Evolutionary conservation across 2,113 vertebrate genomes (phyloP), one percentile per base, ranked within the genome.

Genomic region (Platichthys stellatus): DNA sequence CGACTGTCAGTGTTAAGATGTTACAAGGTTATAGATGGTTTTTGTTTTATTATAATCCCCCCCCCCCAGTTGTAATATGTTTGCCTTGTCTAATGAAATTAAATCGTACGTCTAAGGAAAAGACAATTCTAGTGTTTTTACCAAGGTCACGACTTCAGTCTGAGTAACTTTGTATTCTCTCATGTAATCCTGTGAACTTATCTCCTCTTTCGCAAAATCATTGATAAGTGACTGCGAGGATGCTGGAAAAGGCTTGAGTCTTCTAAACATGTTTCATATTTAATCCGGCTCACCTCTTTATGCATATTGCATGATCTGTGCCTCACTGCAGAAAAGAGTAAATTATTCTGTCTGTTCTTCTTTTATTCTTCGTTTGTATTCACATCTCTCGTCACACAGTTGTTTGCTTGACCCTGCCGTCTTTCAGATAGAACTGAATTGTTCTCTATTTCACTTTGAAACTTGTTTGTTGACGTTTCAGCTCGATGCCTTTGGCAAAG

Each of bases 221-320:
- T 18, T 49, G 45, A 18, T 5, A 49, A 45, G 14, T 18, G 45
- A 49, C 45, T 49, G 45, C 1, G 45, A 49, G 45, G 45, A 49
- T 15, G 45, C 53, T 56, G 20, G 24, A 58, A 26, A 6, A 6
- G 4, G 31, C 6, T 31, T 0, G 10, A 58, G 2, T 49, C 17
- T 74, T 31, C 15, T 31, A 0, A 65, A 26, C 21, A 21, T 56
- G 45, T 47, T 23, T 4, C 62, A 74, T 74, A 21, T 74, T 78
- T 85, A 53, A 72, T 80, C 59, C 43, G 74, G 35, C 35, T 11
- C 58, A 74, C 54, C 58, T 78, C 47, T 54, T 67, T 12, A 74
- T 81, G 49, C 35, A 77, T 82, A 57, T 80, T 87, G 47, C 28
- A 74, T 49, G 0, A 47, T 31, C n/a, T 59, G 3, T 15, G 51